Base-by-base conservation (phyloP, 2,113 vertebrate genomes). In the Bostrychus sinensis region DNA sequence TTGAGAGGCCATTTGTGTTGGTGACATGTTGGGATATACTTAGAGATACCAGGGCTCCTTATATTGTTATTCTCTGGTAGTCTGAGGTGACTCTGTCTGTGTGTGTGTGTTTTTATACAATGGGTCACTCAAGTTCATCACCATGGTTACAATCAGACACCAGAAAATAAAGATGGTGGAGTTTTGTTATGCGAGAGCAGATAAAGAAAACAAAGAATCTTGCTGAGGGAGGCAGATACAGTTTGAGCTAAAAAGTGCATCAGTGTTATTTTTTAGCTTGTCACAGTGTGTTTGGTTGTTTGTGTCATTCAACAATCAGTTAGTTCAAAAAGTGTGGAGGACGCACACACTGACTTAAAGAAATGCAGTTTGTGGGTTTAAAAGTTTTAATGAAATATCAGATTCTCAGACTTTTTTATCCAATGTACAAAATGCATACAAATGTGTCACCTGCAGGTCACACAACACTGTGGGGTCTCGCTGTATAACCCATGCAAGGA, bases 121-220 rank as follows among this genome's bases (percentile, higher is more conserved):
- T 14, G 68, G 59, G 53, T 78, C 68, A 43, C 51, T 75, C 58
- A 60, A 72, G 81, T 69, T 76, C 34, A 59, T 83, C 50, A 7
- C 51, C 46, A 76, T 69, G 66, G 58, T 65, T 63, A 73, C 78
- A 62, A 26, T 56, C 53, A 63, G 63, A 74, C 53, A 75, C 41
- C 51, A 42, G 9, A 42, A 58, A 46, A 14, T 22, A 23, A 43
- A 72, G 41, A 20, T 55, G 55, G 42, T 43, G 69, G 19, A 50
- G 65, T 42, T 56, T 58, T 22, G 20, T 32, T 22, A 46, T 53
- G 66, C 28, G 32, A 45, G 55, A 42, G 19, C 2, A 12, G 26
- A 46, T 30, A 17, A 7, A 46, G 36, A 60, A 64, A 36, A 67
- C 34, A 58, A 59, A 65, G 17, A 28, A 39, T 23, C 23, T 32